phyloP scores from a whole-genome alignment of 2,888 invertebrate species.

The Eupithecia pulchellata region DNA sequence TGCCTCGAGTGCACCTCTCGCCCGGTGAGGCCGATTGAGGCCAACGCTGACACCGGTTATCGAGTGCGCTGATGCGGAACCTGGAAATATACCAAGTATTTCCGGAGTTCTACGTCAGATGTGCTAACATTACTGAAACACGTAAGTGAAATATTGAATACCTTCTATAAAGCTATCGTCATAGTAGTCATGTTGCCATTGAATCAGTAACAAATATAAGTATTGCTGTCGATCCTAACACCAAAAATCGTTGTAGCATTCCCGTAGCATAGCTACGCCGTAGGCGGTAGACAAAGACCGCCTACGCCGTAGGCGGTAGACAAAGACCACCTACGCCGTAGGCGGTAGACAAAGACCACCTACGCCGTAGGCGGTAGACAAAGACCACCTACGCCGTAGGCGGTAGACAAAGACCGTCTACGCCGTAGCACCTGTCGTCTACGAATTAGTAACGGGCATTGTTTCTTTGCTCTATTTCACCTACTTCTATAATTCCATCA shows the following conservation, averaged over 20 bases:
- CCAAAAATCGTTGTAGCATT: neutral
- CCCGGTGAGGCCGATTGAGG: neutral
- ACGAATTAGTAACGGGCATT: neutral
- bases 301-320: neutral
- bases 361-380: neutral
- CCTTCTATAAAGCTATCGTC: neutral
- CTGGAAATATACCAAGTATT: neutral
- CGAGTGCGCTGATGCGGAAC: neutral
- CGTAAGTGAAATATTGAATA: neutral
- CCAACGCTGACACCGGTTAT: neutral
- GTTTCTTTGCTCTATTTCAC: neutral
- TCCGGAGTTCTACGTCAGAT: neutral
- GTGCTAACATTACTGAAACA: neutral
- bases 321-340: neutral
- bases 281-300: slow-evolving; percentile 1
- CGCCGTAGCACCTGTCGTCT: neutral
- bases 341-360: neutral
- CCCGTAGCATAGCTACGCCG: neutral
- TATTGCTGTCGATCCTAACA: neutral
- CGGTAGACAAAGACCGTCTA: neutral
- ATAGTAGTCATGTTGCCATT: neutral
- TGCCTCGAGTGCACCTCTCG: neutral
- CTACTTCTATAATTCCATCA: too few relatives aligned
- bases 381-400: neutral
- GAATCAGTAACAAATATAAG: neutral